Conservation (phyloP, 2,797 vertebrate genomes). For the Sciaenops ocellatus region DNA sequence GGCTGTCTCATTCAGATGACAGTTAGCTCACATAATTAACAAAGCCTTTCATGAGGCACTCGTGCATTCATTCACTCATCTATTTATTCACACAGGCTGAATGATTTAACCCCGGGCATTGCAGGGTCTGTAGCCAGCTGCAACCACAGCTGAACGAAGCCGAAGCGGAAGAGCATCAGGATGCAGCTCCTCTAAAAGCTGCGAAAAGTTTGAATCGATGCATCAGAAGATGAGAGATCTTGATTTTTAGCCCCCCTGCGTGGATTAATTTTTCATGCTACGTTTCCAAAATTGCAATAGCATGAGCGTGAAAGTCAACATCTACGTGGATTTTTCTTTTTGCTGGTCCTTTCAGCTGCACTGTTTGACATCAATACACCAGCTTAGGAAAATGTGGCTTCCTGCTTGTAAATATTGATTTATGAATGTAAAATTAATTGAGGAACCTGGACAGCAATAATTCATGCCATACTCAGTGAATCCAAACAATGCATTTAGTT, state of each 20-base stretch:
- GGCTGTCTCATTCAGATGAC: slow-evolving; percentile 36
- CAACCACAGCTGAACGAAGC: slow-evolving; percentile 1
- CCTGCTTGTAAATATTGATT: neutral
- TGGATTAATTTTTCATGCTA: neutral
- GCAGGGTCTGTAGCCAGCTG: slow-evolving; percentile 17
- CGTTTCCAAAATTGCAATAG: neutral
- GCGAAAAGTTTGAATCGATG: neutral
- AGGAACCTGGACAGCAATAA: neutral
- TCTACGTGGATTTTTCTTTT: neutral
- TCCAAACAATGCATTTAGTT: neutral
- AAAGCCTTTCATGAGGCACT: slow-evolving; percentile 35
- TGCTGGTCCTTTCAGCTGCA: neutral
- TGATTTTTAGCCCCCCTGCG: neutral
- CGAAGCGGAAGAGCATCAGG: neutral
- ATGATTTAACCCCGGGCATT: slow-evolving; percentile 9
- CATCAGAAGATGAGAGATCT: neutral
- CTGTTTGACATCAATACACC: neutral
- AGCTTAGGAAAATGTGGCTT: neutral
- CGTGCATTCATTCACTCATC: slow-evolving; percentile 40
- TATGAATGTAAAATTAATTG: neutral
- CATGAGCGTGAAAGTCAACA: neutral
- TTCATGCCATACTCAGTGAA: neutral
- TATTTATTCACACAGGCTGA: slow-evolving; percentile 45
- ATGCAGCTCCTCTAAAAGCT: neutral
- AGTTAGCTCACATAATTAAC: slow-evolving; percentile 46